These are phyloP conservation scores for Orthosia cruda DNA, from an alignment of 2,888 invertebrate genomes.

Conservation along the genomic window DNA sequence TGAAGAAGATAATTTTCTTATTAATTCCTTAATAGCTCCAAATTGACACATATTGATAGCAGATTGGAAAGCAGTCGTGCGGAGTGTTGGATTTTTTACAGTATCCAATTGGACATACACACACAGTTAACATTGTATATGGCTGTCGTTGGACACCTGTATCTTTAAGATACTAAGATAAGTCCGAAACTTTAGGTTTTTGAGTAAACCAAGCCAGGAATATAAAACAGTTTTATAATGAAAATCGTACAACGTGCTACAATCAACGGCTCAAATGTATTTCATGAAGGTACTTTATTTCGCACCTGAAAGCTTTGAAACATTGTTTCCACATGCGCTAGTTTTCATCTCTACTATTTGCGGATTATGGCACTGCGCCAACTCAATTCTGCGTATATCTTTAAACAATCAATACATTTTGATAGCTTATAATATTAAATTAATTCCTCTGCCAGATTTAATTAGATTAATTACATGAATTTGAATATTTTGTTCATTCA, in stretches of 20 bases:
- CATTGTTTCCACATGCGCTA: constrained; percentile 60
- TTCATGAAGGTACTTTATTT: constrained; percentile 39
- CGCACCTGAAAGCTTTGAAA: constrained; percentile 56
- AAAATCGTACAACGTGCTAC: neutral
- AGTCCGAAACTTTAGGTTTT: neutral
- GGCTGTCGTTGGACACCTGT: too few species aligned
- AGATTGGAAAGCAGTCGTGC: neutral
- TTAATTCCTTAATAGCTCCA: too few species aligned
- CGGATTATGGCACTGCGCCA: constrained; percentile 73
- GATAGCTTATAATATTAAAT: constrained; percentile 52
- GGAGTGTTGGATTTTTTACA: too few species aligned
- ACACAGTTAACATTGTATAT: too few species aligned
- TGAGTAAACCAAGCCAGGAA: neutral
- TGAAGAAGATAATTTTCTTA: neutral
- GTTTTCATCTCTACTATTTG: constrained; percentile 71
- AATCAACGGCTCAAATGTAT: constrained; percentile 18
- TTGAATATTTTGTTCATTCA: neutral
- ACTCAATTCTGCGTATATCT: constrained; percentile 57
- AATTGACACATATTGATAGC: too few species aligned
- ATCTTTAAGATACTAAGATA: too few species aligned
- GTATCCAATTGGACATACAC: too few species aligned
- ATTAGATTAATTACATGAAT: neutral
- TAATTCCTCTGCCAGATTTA: constrained; percentile 19
- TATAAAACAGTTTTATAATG: neutral
- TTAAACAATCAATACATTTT: constrained; percentile 62